Percentiles rank a stretch among this genome's conserved stretches.
These are phyloP conservation scores for Aptenodytes forsteri DNA, from an alignment of 2,113 vertebrate species.

Conservation along the genomic window DNA sequence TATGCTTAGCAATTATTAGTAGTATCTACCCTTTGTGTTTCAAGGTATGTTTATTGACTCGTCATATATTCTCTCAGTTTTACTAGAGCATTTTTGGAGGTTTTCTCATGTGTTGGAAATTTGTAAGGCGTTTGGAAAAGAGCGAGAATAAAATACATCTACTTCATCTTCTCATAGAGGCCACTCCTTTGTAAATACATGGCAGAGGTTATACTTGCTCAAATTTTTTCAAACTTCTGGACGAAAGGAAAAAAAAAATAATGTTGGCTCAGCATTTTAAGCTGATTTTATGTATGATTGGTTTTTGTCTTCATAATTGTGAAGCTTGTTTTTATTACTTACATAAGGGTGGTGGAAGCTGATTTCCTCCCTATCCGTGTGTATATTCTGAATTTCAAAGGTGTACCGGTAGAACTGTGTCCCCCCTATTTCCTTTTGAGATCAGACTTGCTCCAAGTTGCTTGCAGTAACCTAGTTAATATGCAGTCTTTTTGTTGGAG, in stretches of 20 bases:
- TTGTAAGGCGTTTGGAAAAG: not conserved
- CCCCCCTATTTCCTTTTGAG: not conserved
- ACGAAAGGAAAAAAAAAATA: not conserved
- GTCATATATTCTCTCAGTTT: not conserved
- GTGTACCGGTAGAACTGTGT: not conserved
- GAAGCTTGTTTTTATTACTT: not conserved
- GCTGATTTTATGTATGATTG: not conserved
- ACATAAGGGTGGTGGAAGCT: not conserved
- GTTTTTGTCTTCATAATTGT: not conserved
- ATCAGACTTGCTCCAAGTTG: not conserved
- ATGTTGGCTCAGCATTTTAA: not conserved
- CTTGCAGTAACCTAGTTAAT: not conserved
- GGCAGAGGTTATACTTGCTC: not conserved
- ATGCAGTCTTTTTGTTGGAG: not conserved
- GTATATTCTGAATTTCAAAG: not conserved
- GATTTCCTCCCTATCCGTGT: not conserved
- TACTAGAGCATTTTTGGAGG: not conserved
- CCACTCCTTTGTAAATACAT: not conserved
- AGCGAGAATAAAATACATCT: not conserved
- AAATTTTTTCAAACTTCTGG: not conserved
- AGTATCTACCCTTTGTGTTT: not conserved
- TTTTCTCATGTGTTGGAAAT: not conserved
- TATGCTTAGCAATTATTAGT: not conserved
- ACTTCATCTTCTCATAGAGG: not conserved
- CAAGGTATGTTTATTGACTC: not conserved